Base-by-base conservation (phyloP, 1,140 invertebrate species). In the Apocrypta bakeri region DNA sequence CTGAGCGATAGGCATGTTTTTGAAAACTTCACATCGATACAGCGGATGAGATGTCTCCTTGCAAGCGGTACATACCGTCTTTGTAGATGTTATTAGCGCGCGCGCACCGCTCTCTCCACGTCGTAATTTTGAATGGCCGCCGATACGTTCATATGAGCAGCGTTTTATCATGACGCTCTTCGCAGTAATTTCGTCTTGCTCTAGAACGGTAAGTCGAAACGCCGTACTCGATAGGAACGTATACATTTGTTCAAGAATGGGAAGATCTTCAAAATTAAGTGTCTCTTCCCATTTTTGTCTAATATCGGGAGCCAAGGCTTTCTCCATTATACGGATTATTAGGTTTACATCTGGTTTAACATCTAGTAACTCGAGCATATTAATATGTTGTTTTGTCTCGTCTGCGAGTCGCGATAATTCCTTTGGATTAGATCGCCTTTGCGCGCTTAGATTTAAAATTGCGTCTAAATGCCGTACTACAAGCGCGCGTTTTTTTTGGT, bases 401-500 rank as follows among this genome's bases (percentile, higher is more conserved):
- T 76, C 56, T 1, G 37, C 56, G 0, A 76, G 11, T 0, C 17
- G 0, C 1, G 61, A 3, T 0, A 76, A 14, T 1, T 2, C 40
- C 8, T 29, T n/a, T 2, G 27, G 3, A 1, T 6, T n/a, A 1
- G 73, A 7, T 7, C 8, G 3, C 1, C 1, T 21, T 0, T 1
- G 14, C 1, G 48, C 1, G 25, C 48, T 7, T 12, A 37, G 33
- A 7, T 76, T 56, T 4, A 63, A 2, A 24, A 76, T 33, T 1
- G 27, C 74, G 7, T 33, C 17, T 1, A 33, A 11, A 24, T 76
- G 74, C 12, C 37, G 31, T 33, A 17, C 31, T n/a, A 85, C 66
- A 3, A 86, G 74, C 29, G 83, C 24, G 4, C 79, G 77, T 37
- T 82, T 82, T 21, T 75, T 63, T 25, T 87, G 82, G 42, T 86